Evolutionary conservation across 2,888 invertebrate genomes (phyloP), one percentile per base, ranked within the genome.

Genomic region (Dichetophora obliterata): DNA sequence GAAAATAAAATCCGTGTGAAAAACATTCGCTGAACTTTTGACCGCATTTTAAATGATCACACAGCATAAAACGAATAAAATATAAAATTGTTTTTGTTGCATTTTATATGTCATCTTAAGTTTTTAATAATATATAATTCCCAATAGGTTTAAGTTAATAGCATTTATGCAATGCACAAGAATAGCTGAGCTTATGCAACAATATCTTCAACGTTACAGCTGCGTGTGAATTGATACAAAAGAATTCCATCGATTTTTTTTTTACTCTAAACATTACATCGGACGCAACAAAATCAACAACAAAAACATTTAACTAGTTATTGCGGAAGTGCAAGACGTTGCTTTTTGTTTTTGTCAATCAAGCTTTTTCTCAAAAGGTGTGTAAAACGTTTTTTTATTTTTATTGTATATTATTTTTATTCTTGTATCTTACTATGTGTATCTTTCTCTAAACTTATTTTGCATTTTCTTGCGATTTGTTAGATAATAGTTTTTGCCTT

Each of bases 171-270:
- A 11, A 22, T 66, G n/a, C 16, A 65, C 37, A 37, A 65, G n/a
- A 65, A 16, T 24, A 37, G 22, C 37, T 16, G 22, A 9, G 27
- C 14, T 22, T 59, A 9, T 27, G 34, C 31, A 8, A 34, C 11
- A n/a, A 57, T 14, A 19, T 54, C 74, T 74, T 54, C 74, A 22
- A 50, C 74, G 65, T 22, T 16, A n/a, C 65, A 27, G 66, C 37
- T 43, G 57, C 54, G 57, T 75, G 75, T 75, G 75, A 75, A 69
- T 75, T 61, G 75, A 75, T 68, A 75, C 68, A 68, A 75, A 75
- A 75, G 61, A 69, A 75, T 19, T 71, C 57, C 24, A 9, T 2
- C 16, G 14, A 6, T 43, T 43, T 43, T 43, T 43, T 2, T 37
- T 37, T 37, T 37, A 6, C 8, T n/a, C 37, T 5, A 37, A 43